phyloP scores from a whole-genome alignment of 1,140 invertebrate genomes.

The Dinothrombium tinctorium region DNA sequence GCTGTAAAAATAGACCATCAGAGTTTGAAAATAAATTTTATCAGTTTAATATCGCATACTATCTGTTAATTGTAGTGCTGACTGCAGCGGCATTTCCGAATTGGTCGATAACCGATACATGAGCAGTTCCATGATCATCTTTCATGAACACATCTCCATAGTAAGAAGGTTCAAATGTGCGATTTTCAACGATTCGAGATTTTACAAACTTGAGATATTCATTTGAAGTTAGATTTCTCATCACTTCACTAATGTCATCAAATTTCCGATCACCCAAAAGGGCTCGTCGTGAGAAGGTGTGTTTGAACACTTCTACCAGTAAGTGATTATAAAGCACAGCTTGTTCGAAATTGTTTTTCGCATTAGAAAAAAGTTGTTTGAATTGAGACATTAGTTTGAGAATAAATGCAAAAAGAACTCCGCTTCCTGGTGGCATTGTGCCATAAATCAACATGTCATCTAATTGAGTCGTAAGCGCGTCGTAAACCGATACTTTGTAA shows the following conservation, averaged over 20 bases:
- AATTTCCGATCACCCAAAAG: constrained; percentile 56
- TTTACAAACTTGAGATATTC: constrained; percentile 36
- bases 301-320: constrained; percentile 74
- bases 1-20: constrained; percentile 16
- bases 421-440: constrained; percentile 45
- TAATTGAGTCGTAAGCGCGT: constrained; percentile 30
- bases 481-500: constrained; percentile 36
- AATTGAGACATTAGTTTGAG: constrained; percentile 54
- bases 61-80: constrained; percentile 71
- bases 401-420: constrained; percentile 49
- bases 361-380: neutral
- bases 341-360: constrained; percentile 8
- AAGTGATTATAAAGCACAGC: constrained; percentile 46
- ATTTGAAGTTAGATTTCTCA: constrained; percentile 33
- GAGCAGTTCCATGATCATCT: constrained; percentile 63
- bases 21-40: no score
- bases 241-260: constrained; percentile 36
- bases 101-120: constrained; percentile 55
- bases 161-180: constrained; percentile 35
- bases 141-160: constrained; percentile 26
- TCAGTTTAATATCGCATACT: no score
- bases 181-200: constrained; percentile 36
- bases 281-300: constrained; percentile 58
- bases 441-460: constrained; percentile 33
- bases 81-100: constrained; percentile 78